Conservation (phyloP, 2,888 invertebrate species). For the Tinea pellionella region DNA sequence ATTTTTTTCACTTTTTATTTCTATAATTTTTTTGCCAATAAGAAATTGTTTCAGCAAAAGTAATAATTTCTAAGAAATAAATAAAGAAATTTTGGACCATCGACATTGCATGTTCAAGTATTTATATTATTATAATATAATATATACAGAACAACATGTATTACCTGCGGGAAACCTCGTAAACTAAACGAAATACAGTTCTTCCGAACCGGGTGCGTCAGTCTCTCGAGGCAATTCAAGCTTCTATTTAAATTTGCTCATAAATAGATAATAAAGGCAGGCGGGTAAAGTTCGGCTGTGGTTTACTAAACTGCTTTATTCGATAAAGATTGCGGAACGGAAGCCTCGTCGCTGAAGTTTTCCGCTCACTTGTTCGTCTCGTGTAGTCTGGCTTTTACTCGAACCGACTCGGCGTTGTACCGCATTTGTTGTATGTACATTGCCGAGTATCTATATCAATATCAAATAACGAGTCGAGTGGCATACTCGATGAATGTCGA, state of each 20-base stretch:
- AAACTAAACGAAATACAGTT: conserved; percentile 18
- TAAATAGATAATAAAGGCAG: conserved; percentile 53
- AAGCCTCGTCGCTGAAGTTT: conserved; percentile 26
- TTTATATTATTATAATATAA: not conserved
- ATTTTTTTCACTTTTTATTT: no score
- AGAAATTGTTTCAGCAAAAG: no score
- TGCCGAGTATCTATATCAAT: not conserved
- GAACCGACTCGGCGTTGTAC: not conserved
- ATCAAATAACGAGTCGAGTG: not conserved
- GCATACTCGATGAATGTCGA: not conserved
- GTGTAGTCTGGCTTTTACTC: not conserved
- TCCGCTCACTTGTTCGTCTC: conserved; percentile 12
- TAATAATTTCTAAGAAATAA: no score
- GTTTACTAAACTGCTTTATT: conserved; percentile 53
- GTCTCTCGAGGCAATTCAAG: conserved; percentile 20
- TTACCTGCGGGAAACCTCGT: conserved; percentile 13
- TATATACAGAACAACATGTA: not conserved
- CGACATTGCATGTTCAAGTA: no score
- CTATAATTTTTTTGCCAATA: no score
- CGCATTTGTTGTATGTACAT: not conserved
- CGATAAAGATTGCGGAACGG: conserved; percentile 47
- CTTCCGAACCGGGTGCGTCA: conserved; percentile 7
- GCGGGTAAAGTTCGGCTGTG: conserved; percentile 33
- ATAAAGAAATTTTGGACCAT: not conserved
- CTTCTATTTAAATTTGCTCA: conserved; percentile 49